Conservation (phyloP, 2,113 vertebrate genomes). For the Hippolais icterina region DNA sequence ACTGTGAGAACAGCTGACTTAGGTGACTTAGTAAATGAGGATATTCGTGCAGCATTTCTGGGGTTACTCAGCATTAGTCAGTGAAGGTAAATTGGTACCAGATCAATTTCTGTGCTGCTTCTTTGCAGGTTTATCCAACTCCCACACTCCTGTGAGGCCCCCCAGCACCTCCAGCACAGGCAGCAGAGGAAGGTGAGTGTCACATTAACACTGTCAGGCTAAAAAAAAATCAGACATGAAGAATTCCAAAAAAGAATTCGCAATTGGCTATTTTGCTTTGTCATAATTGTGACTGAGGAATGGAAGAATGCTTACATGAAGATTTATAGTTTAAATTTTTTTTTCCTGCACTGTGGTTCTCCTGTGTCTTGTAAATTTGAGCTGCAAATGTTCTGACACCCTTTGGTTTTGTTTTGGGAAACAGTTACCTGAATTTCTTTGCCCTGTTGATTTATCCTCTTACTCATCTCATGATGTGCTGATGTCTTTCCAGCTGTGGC, state of each 20-base stretch:
- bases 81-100: background rate
- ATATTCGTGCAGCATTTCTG: background rate
- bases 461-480: background rate
- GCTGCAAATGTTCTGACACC: background rate
- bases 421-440: background rate
- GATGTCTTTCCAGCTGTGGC: constrained; percentile 79
- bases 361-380: background rate
- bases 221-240: background rate
- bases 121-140: constrained; percentile 88
- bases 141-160: constrained; percentile 93
- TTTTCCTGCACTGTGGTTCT: background rate
- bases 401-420: background rate
- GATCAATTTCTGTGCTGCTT: background rate
- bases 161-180: constrained; percentile 97
- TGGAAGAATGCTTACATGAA: background rate
- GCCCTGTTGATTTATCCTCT: background rate
- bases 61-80: background rate
- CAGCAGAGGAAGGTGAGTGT: constrained; percentile 91
- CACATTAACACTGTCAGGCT: background rate
- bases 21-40: background rate
- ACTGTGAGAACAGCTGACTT: background rate
- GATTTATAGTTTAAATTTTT: background rate
- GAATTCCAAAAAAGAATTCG: background rate
- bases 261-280: background rate
- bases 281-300: background rate